Conservation (phyloP, 2,113 vertebrate species). For the Gracilinanus agilis region DNA sequence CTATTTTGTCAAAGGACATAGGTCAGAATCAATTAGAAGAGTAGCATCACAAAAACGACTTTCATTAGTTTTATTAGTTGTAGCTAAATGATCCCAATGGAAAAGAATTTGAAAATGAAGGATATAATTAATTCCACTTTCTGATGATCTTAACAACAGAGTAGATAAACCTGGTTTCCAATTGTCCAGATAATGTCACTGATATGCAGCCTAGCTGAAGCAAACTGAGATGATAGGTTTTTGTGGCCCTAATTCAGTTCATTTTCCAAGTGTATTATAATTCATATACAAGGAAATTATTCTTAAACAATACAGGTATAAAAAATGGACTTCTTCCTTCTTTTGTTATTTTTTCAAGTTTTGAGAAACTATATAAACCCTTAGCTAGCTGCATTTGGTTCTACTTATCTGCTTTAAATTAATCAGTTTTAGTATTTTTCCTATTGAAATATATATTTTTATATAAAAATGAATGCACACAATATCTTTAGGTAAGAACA, state of each 20-base stretch:
- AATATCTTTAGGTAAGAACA: background rate
- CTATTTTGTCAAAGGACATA: background rate
- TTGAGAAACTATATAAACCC: fast-evolving
- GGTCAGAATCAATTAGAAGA: background rate
- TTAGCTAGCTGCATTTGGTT: background rate
- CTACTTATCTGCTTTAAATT: background rate
- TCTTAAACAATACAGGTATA: background rate
- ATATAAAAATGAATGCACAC: background rate
- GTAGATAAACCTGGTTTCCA: background rate
- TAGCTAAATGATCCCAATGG: background rate
- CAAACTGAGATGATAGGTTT: fast-evolving
- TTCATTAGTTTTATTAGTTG: background rate
- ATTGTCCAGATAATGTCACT: fast-evolving
- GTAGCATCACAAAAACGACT: background rate
- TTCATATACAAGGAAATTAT: background rate
- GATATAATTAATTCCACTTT: background rate
- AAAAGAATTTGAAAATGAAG: background rate
- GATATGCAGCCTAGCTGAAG: background rate
- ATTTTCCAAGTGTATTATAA: fast-evolving
- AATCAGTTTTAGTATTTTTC: background rate
- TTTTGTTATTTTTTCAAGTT: background rate
- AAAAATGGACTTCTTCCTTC: background rate
- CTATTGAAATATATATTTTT: background rate
- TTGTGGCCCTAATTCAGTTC: too few relatives aligned
- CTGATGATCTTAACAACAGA: background rate